Conservation (phyloP, 2,797 vertebrate genomes). For the Coracias cyanogaster region DNA sequence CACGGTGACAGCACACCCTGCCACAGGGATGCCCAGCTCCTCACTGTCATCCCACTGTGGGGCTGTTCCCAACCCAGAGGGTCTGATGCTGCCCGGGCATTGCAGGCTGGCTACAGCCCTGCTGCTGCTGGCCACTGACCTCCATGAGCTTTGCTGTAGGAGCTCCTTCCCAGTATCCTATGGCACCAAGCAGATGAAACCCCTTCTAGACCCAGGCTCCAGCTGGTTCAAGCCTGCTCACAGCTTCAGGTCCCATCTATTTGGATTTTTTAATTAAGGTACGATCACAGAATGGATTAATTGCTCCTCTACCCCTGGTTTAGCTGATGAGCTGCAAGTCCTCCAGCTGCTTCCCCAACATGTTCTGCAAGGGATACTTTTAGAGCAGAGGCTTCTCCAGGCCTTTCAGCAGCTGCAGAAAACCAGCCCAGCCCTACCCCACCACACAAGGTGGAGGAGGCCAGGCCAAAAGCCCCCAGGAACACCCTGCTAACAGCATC, state of each 20-base stretch:
- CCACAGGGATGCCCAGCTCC: background rate
- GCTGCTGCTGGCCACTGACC: fast-evolving
- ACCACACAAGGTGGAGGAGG: fast-evolving
- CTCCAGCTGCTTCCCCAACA: background rate
- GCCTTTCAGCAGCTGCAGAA: background rate
- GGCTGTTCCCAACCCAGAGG: background rate
- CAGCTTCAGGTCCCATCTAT: background rate
- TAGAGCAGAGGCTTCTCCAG: background rate
- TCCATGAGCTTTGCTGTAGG: background rate
- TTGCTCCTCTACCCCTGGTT: background rate
- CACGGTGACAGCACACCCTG: background rate
- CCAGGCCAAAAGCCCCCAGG: background rate
- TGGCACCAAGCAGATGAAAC: background rate
- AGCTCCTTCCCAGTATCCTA: background rate
- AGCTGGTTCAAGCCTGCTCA: background rate
- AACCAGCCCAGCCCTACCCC: background rate
- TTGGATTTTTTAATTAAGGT: background rate
- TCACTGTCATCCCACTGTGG: fast-evolving
- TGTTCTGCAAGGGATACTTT: background rate
- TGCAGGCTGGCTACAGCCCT: background rate
- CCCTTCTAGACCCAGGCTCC: background rate
- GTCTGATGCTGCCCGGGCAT: background rate
- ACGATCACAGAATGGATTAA: background rate
- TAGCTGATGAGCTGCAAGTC: background rate
- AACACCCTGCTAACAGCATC: background rate